Evolutionary conservation across 2,888 invertebrate species (phyloP).

Genomic region (Sphaeridia pumilis): DNA sequence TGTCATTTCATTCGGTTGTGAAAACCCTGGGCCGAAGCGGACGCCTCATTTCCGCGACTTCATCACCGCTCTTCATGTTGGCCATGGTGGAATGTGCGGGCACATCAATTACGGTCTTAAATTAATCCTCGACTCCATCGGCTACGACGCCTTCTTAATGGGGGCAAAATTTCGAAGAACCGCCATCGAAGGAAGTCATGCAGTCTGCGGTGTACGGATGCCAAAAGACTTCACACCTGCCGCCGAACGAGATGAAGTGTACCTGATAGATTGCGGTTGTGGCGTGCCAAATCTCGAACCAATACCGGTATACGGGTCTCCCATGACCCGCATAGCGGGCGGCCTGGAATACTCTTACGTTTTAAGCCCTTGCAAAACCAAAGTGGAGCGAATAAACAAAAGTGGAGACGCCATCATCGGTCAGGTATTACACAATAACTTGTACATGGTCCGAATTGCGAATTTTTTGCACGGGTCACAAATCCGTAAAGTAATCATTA

Average conservation of each 20-base stretch:
- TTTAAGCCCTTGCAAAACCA: background rate
- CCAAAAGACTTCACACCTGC: background rate
- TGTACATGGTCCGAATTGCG: background rate
- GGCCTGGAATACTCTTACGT: slow-evolving; percentile 13
- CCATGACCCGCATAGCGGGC: slow-evolving; percentile 17
- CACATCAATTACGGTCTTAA: slow-evolving; percentile 24
- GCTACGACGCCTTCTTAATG: slow-evolving; percentile 18
- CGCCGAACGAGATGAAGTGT: slow-evolving; percentile 13
- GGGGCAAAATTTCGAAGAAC: slow-evolving; percentile 21
- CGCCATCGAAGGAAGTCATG: slow-evolving; percentile 20
- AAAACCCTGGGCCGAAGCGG: slow-evolving; percentile 8
- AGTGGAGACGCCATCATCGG: slow-evolving; percentile 12
- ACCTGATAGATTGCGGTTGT: slow-evolving; percentile 24
- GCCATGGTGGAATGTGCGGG: slow-evolving; percentile 25
- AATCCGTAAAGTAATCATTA: background rate
- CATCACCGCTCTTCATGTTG: slow-evolving; percentile 12
- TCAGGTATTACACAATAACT: background rate
- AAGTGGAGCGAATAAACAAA: slow-evolving; percentile 7
- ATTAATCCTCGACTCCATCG: slow-evolving; percentile 17
- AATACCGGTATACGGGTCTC: slow-evolving; percentile 18
- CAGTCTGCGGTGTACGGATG: slow-evolving; percentile 21
- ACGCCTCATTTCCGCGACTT: slow-evolving; percentile 13
- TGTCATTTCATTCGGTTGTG: slow-evolving; percentile 10
- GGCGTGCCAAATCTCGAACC: slow-evolving; percentile 21
- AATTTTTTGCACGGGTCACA: background rate